A percentile compares a stretch with the other conserved stretches of the same genome.
phyloP scores from a whole-genome alignment of 2,797 vertebrate genomes.

The Trichosurus vulpecula region DNA sequence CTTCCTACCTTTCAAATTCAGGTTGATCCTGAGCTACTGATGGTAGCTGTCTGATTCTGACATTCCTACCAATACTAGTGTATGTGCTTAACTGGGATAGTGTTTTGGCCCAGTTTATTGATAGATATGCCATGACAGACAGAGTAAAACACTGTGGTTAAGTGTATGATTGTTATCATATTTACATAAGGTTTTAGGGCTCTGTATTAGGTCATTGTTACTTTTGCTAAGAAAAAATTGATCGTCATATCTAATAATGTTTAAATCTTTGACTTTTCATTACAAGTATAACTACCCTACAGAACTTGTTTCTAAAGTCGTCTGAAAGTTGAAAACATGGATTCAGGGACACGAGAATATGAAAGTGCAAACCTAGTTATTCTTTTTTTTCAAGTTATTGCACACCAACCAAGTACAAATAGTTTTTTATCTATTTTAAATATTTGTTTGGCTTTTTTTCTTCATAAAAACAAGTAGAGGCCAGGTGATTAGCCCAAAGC shows the following conservation, averaged over 20 bases:
- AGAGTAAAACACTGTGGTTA: background rate
- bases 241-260: background rate
- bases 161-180: background rate
- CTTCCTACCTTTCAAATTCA: background rate
- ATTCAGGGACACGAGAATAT: background rate
- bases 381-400: background rate
- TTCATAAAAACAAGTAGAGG: background rate
- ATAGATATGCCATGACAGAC: background rate
- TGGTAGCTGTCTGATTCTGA: background rate
- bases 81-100: conserved; percentile 26
- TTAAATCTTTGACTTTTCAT: background rate
- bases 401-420: background rate
- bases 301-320: background rate
- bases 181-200: background rate
- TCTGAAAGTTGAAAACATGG: background rate
- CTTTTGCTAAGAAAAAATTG: conserved; percentile 12
- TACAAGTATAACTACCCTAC: background rate
- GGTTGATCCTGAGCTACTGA: background rate
- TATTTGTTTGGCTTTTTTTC: background rate
- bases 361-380: background rate
- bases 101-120: background rate
- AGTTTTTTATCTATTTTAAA: background rate
- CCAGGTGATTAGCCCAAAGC: background rate
- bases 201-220: background rate
- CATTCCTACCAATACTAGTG: background rate